Conservation (phyloP, 1,140 invertebrate species). For the Thereuonema tuberculata region DNA sequence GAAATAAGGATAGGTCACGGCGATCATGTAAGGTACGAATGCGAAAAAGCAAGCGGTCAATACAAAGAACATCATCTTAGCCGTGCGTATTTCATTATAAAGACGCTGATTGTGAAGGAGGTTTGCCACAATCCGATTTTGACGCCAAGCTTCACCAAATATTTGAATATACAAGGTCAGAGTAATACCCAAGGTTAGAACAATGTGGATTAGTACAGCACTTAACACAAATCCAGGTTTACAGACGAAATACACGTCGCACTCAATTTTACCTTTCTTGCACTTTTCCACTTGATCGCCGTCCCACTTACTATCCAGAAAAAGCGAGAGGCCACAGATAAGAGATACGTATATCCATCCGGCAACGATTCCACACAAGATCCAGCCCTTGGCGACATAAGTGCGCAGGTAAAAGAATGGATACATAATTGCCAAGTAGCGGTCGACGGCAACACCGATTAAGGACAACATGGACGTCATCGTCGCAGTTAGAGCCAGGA, state of each 20-base stretch:
- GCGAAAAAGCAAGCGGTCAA: constrained; percentile 19
- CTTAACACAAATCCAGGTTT: constrained; percentile 12
- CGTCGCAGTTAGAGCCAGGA: constrained; percentile 17
- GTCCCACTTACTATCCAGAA: constrained; percentile 9
- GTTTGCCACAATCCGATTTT: constrained; percentile 16
- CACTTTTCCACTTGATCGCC: not conserved
- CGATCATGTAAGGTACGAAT: constrained; percentile 18
- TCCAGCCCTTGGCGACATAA: constrained; percentile 9
- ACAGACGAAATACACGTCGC: constrained; percentile 19
- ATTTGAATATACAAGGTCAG: constrained; percentile 17
- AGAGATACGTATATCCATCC: constrained; percentile 19
- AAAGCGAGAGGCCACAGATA: constrained; percentile 16
- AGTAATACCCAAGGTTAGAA: constrained; percentile 17
- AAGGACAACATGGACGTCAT: constrained; percentile 18
- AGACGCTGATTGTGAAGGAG: not conserved
- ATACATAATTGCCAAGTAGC: constrained; percentile 18
- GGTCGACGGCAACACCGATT: constrained; percentile 19
- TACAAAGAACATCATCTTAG: constrained; percentile 21
- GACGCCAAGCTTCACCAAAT: constrained; percentile 20
- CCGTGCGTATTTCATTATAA: constrained; percentile 18
- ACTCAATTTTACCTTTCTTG: constrained; percentile 11
- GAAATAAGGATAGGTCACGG: constrained; percentile 15
- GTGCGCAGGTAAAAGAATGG: constrained; percentile 16
- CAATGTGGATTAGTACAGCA: constrained; percentile 17
- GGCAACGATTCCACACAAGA: constrained; percentile 8